Conservation (phyloP, 2,888 invertebrate genomes). For the Fabriciana adippe region DNA sequence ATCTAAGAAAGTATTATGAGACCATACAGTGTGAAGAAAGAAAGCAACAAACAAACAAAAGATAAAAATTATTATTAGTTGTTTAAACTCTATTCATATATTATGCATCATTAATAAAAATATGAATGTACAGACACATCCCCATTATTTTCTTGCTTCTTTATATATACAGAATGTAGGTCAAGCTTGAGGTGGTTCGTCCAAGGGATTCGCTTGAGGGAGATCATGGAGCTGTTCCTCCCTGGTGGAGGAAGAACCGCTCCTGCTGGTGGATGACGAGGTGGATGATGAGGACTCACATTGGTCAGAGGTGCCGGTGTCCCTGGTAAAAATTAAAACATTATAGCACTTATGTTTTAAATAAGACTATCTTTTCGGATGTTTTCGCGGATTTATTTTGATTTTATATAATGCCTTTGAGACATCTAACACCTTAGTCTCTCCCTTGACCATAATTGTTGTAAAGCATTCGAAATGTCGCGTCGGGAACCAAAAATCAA, state of each 20-base stretch:
- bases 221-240: conserved; percentile 45
- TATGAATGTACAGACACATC: background rate
- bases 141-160: background rate
- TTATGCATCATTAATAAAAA: background rate
- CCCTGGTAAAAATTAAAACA: conserved; percentile 46
- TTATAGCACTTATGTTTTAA: too few relatives aligned
- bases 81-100: background rate
- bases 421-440: too few relatives aligned
- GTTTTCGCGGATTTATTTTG: too few relatives aligned
- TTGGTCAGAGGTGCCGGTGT: conserved; percentile 49
- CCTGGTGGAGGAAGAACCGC: conserved; percentile 47
- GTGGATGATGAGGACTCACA: conserved; percentile 51
- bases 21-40: too few relatives aligned
- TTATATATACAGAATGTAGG: conserved; percentile 33
- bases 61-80: too few relatives aligned
- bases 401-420: too few relatives aligned
- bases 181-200: conserved; percentile 79
- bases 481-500: too few relatives aligned
- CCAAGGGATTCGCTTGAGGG: conserved; percentile 70
- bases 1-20: too few relatives aligned
- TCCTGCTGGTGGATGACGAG: conserved; percentile 50
- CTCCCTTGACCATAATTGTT: too few relatives aligned
- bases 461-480: too few relatives aligned
- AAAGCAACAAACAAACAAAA: too few relatives aligned
- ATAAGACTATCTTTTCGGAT: too few relatives aligned